A percentile compares a stretch with the other conserved stretches of the same genome.
phyloP scores from a whole-genome alignment of 2,797 vertebrate species.

The Trachops cirrhosus region DNA sequence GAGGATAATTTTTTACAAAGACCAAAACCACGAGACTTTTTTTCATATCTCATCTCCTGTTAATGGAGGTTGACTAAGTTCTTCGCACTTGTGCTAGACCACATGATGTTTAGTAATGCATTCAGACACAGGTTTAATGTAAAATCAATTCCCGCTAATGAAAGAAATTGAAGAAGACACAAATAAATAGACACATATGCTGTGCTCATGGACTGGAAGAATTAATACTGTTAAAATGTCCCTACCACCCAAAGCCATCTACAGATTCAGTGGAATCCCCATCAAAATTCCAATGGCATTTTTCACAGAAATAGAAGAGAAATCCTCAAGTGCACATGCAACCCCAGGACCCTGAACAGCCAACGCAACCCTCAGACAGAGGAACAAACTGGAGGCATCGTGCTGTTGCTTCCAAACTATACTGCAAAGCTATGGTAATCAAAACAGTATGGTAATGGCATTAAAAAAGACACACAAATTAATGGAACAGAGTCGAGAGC shows the following conservation, averaged over 20 bases:
- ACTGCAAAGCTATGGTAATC: not conserved
- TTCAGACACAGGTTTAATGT: not conserved
- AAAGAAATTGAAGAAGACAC: not conserved
- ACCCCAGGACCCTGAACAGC: not conserved
- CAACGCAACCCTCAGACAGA: not conserved
- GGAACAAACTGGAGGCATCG: not conserved
- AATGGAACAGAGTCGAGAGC: not conserved
- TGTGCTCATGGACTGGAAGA: not conserved
- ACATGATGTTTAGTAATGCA: not conserved
- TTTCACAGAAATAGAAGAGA: not conserved
- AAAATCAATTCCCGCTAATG: not conserved
- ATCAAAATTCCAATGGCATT: not conserved
- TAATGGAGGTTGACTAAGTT: not conserved
- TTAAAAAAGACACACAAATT: not conserved
- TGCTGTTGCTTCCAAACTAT: not conserved
- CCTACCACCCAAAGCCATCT: not conserved
- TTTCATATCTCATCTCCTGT: not conserved
- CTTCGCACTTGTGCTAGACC: not conserved
- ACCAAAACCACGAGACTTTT: not conserved
- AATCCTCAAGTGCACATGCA: not conserved
- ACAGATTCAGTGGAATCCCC: not conserved
- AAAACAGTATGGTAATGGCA: not conserved
- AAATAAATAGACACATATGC: not conserved
- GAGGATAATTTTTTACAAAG: not conserved
- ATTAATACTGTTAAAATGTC: not conserved